A percentile compares a stretch with the other conserved stretches of the same genome.
These are phyloP conservation scores for Drosophila monieri DNA, from an alignment of 2,888 invertebrate genomes.

Conservation along the genomic window DNA sequence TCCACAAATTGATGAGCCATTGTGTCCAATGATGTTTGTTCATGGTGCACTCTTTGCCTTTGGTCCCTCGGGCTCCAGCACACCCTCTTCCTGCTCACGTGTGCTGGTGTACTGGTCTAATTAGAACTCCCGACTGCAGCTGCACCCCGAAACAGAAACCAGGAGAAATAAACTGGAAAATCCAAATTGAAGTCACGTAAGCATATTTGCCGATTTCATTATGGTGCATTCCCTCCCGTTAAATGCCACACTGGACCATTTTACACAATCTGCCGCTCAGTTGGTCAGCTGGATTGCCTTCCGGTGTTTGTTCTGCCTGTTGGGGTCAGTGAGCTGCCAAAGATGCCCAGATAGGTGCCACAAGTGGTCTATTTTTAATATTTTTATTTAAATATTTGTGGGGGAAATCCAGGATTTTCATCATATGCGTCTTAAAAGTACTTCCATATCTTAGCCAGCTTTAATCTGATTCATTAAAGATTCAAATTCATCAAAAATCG, in stretches of 20 bases:
- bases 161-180: conserved; percentile 32
- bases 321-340: conserved; percentile 19
- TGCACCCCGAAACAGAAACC: conserved; percentile 53
- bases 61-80: conserved; percentile 4
- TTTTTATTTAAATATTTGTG: too few relatives aligned
- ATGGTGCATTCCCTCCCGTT: conserved; percentile 52
- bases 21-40: conserved; percentile 7
- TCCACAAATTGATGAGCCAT: conserved; percentile 10
- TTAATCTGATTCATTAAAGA: too few relatives aligned
- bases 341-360: background rate
- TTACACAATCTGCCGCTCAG: conserved; percentile 48
- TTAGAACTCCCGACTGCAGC: conserved; percentile 70
- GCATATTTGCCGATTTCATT: conserved; percentile 73
- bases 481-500: too few relatives aligned
- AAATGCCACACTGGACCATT: conserved; percentile 49
- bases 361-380: background rate
- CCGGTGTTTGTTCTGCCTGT: conserved; percentile 14
- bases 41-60: conserved; percentile 8
- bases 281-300: conserved; percentile 47
- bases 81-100: conserved; percentile 57
- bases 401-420: too few relatives aligned
- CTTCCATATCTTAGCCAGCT: too few relatives aligned
- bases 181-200: conserved; percentile 71
- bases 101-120: conserved; percentile 58
- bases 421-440: too few relatives aligned